Percentiles rank a stretch among this genome's conserved stretches.
Evolutionary conservation across 1,140 invertebrate species (phyloP).

Genomic region (Hylyphantes graminicola): DNA sequence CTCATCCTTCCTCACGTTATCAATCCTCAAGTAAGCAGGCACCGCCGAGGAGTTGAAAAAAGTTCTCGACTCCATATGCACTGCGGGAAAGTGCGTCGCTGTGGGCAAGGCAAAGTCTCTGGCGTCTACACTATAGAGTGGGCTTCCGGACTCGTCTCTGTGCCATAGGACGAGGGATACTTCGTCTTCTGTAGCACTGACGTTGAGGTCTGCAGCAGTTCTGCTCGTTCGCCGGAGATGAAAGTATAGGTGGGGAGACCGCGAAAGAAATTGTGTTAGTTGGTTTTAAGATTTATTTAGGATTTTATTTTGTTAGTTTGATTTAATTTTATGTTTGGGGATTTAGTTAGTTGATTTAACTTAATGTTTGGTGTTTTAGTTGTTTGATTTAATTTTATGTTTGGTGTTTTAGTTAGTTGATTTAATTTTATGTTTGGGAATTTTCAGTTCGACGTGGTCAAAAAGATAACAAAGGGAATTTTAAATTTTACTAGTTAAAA

Average conservation of each 20-base stretch:
- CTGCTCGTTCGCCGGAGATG: conserved; percentile 78
- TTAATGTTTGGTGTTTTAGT: no score
- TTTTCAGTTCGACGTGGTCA: no score
- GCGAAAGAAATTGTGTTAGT: background rate
- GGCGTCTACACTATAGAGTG: conserved; percentile 64
- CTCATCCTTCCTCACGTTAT: conserved; percentile 77
- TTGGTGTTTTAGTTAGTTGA: no score
- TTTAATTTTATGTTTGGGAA: no score
- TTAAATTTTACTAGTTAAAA: no score
- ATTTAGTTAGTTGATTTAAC: no score
- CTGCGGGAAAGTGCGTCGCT: conserved; percentile 61
- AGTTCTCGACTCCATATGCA: conserved; percentile 40
- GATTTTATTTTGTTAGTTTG: no score
- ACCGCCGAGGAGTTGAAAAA: conserved; percentile 43
- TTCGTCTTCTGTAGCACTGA: conserved; percentile 69
- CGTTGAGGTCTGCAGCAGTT: conserved; percentile 83
- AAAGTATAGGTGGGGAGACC: conserved; percentile 67
- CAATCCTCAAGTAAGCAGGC: conserved; percentile 53
- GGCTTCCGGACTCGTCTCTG: conserved; percentile 72
- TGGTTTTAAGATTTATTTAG: no score
- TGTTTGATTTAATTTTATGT: no score
- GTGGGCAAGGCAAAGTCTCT: conserved; percentile 60
- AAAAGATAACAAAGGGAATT: no score
- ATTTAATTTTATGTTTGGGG: no score
- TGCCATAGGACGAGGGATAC: conserved; percentile 87